Base-by-base conservation (phyloP, 2,888 invertebrate species). In the Conchocele bisecta region DNA sequence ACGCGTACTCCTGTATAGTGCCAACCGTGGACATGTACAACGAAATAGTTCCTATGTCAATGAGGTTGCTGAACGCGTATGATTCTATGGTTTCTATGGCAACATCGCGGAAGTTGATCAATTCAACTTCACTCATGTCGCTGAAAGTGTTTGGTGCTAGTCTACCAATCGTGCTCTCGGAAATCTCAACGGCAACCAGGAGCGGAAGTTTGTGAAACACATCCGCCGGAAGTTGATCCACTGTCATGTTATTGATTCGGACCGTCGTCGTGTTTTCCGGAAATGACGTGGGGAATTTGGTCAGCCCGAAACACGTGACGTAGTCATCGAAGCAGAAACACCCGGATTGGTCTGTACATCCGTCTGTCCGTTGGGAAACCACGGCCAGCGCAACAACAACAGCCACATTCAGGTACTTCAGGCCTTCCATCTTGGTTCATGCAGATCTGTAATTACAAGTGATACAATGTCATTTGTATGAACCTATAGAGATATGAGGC, bases 31-130 rank as follows among this genome's bases (percentile, higher is more conserved):
- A 67, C 7, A 26, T 28, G 28, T 54, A 46, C 20, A 67, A 15
- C 29, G 59, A 37, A 1, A 67, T 31, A 7, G 59, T 33, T 20
- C 66, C 66, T 5, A 59, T 17, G 20, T 67, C 53, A 15, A 44
- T 59, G 6, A 67, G 46, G 22, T 67, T 59, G n/a, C 20, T 51
- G 22, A 67, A 67, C 7, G 66, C 66, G 46, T 51, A 29, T 5
- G 42, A 33, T 44, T 51, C 53, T 11, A 67, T 67, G 1, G 41
- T 54, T 11, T 39, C 60, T 48, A 67, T 60, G 6, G 28, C 20
- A 3, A 67, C 13, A 15, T 60, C 54, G 15, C 39, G 53, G 6
- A 67, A 35, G 39, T 48, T 53, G 7, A 67, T 54, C 6, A 22
- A 5, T n/a, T 60, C 67, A 13, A 67, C 28, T 13, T 28, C 29